These are phyloP conservation scores for Aleiodes leptofemur DNA, from an alignment of 2,888 invertebrate species.

Conservation along the genomic window DNA sequence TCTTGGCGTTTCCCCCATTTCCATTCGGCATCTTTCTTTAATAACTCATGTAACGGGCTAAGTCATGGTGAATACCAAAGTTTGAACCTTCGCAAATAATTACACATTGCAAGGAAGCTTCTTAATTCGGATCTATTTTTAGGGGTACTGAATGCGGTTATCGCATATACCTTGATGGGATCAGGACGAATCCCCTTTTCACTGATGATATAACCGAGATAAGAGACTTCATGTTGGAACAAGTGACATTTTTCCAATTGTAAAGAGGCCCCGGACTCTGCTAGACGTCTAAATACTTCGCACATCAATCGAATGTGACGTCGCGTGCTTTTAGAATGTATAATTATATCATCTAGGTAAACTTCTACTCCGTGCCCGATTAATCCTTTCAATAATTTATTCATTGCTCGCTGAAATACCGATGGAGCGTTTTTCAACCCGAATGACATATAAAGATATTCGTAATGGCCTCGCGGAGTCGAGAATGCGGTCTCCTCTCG, in stretches of 20 bases:
- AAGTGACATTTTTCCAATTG: constrained; percentile 28
- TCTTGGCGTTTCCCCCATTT: constrained; percentile 39
- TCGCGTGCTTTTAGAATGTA: neutral
- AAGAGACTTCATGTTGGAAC: neutral
- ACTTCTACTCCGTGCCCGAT: neutral
- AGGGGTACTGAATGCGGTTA: neutral
- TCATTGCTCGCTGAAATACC: constrained; percentile 32
- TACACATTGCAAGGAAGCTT: constrained; percentile 39
- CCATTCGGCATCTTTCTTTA: constrained; percentile 41
- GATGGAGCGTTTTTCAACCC: constrained; percentile 51
- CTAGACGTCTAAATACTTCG: neutral
- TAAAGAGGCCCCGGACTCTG: neutral
- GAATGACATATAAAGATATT: constrained; percentile 60
- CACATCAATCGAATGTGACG: neutral
- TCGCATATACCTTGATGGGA: neutral
- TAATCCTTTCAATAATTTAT: constrained; percentile 1
- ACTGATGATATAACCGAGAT: constrained; percentile 17
- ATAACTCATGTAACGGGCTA: constrained; percentile 32
- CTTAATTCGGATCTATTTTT: constrained; percentile 26
- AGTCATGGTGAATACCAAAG: constrained; percentile 27
- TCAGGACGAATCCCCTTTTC: neutral
- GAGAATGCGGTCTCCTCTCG: constrained; percentile 57
- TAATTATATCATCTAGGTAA: constrained; percentile 6
- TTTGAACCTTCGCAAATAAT: constrained; percentile 37
- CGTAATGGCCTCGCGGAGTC: constrained; percentile 58